Percentiles rank a stretch among this genome's conserved stretches.
These are phyloP conservation scores for Glaucidium brasilianum DNA, from an alignment of 2,113 vertebrate species.

Conservation along the genomic window DNA sequence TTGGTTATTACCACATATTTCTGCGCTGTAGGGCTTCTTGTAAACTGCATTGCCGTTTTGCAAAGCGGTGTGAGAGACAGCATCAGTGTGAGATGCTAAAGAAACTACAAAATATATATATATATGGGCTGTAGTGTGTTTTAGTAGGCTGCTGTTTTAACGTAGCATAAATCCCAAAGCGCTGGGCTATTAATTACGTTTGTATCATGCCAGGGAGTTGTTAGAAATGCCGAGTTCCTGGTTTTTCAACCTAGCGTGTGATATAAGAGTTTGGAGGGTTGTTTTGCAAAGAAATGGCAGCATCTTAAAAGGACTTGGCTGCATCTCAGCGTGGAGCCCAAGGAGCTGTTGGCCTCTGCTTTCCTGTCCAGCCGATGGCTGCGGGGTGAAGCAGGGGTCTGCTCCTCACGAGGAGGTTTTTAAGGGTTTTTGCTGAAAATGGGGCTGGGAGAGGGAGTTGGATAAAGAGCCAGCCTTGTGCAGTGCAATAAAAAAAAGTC, in stretches of 20 bases:
- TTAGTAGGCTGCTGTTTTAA: neutral
- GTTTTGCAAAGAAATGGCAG: neutral
- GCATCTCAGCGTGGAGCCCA: neutral
- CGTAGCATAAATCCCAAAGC: neutral
- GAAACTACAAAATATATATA: neutral
- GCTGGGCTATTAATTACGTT: neutral
- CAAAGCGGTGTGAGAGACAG: neutral
- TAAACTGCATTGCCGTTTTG: neutral
- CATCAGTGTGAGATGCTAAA: fast-evolving
- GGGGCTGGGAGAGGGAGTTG: fast-evolving
- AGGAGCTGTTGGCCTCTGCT: neutral
- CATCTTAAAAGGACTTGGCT: neutral
- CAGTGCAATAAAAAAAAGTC: neutral
- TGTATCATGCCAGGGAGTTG: fast-evolving
- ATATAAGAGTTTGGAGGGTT: neutral
- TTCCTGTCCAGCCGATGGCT: fast-evolving
- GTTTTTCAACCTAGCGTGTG: neutral
- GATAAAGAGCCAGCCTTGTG: neutral
- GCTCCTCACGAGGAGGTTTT: neutral
- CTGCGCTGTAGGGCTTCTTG: fast-evolving
- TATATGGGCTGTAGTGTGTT: fast-evolving
- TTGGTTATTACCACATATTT: neutral
- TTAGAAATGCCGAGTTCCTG: neutral
- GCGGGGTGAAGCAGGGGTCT: fast-evolving
- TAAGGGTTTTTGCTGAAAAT: neutral